Evolutionary conservation across 2,113 vertebrate genomes (phyloP).

Genomic region (Oceanodroma tethys): DNA sequence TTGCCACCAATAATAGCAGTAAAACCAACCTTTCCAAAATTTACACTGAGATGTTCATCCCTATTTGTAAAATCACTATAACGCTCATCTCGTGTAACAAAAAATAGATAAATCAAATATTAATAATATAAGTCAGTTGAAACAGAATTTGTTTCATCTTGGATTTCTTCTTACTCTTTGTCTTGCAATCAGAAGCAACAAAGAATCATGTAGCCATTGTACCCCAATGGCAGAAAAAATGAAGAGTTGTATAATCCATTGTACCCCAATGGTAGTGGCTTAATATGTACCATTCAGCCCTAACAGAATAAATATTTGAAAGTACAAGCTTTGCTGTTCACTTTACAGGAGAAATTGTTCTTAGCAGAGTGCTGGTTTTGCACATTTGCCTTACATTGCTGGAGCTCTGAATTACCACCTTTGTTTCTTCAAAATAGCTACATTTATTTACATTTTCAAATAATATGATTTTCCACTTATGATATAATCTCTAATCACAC

Average conservation of each 20-base stretch:
- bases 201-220: too few relatives aligned
- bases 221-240: neutral
- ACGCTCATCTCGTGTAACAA: neutral
- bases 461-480: neutral
- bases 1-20: neutral
- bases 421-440: neutral
- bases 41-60: neutral
- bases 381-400: neutral
- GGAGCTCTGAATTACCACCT: neutral
- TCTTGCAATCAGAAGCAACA: neutral
- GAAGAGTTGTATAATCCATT: neutral
- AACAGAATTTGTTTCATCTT: neutral
- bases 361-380: neutral
- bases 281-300: neutral
- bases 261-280: neutral
- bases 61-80: neutral
- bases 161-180: neutral
- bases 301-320: neutral
- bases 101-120: neutral
- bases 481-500: neutral
- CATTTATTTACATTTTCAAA: neutral
- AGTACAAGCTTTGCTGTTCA: neutral
- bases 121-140: neutral
- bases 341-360: accelerated
- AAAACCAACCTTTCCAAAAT: neutral